phyloP scores from a whole-genome alignment of 2,888 invertebrate genomes.

The Blera fallax region DNA sequence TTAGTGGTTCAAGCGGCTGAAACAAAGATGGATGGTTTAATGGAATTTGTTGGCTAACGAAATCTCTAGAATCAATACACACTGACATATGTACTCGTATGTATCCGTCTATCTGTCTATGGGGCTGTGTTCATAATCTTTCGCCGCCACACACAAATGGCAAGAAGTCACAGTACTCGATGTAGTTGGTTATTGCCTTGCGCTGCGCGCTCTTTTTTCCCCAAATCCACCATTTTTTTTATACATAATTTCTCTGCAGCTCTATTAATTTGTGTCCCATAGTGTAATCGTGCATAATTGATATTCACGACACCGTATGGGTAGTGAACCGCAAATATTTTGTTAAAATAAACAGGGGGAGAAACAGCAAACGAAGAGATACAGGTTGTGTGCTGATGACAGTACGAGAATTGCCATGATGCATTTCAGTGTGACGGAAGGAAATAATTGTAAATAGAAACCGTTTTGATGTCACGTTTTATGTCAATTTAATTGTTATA shows the following conservation, averaged over 20 bases:
- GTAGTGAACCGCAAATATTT: constrained; percentile 69
- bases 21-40: constrained; percentile 59
- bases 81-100: constrained; percentile 30
- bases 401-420: constrained; percentile 56
- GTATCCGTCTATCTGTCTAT: too few species aligned
- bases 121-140: constrained; percentile 11
- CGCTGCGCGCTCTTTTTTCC: neutral
- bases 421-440: constrained; percentile 67
- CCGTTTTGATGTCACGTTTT: constrained; percentile 49
- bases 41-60: constrained; percentile 38
- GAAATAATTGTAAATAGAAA: constrained; percentile 61
- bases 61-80: constrained; percentile 57
- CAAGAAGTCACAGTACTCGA: constrained; percentile 3
- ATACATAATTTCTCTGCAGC: constrained; percentile 4
- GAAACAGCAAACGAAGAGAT: constrained; percentile 3
- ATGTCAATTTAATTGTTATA: constrained; percentile 50
- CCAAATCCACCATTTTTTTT: neutral
- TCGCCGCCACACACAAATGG: constrained; percentile 1
- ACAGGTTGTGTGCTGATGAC: constrained; percentile 46
- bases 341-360: constrained; percentile 44
- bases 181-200: neutral
- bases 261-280: constrained; percentile 44
- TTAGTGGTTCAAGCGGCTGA: constrained; percentile 18
- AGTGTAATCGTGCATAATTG: constrained; percentile 67
- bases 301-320: constrained; percentile 62